A percentile compares a stretch with the other conserved stretches of the same genome.
phyloP scores from a whole-genome alignment of 2,888 invertebrate species.

The Neocrepidodera transversa region DNA sequence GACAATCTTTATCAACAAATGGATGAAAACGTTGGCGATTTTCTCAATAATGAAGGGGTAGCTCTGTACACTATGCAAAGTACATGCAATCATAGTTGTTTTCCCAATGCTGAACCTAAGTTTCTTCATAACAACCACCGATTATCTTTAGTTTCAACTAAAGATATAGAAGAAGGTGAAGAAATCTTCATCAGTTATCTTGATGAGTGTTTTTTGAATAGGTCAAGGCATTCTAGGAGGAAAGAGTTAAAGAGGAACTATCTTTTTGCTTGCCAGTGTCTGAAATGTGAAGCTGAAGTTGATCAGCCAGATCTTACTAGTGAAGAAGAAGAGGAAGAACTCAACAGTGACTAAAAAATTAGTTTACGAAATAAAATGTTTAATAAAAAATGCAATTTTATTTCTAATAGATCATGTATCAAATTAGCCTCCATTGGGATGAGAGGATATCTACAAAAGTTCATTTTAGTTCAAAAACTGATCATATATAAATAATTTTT shows the following conservation, averaged over 20 bases:
- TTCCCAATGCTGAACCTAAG: conserved; percentile 84
- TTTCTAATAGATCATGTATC: too few relatives aligned
- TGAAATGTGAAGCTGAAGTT: conserved; percentile 76
- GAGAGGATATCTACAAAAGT: too few relatives aligned
- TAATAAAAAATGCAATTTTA: too few relatives aligned
- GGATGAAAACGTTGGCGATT: conserved; percentile 78
- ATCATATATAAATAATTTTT: too few relatives aligned
- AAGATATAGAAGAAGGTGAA: conserved; percentile 78
- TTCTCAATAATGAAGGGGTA: conserved; percentile 91
- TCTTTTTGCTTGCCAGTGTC: conserved; percentile 82
- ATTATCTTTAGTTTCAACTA: conserved; percentile 74
- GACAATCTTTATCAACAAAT: conserved; percentile 84
- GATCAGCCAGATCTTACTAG: conserved; percentile 83
- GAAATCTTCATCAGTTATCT: conserved; percentile 92
- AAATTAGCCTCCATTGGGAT: too few relatives aligned
- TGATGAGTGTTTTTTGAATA: conserved; percentile 79
- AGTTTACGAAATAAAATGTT: too few relatives aligned
- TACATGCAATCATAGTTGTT: conserved; percentile 90
- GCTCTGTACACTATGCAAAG: conserved; percentile 88
- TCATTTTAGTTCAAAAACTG: too few relatives aligned
- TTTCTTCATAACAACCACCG: conserved; percentile 80
- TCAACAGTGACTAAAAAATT: too few relatives aligned
- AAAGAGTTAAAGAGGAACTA: conserved; percentile 82
- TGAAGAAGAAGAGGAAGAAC: conserved; percentile 74
- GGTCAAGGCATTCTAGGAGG: conserved; percentile 87